A percentile compares a stretch with the other conserved stretches of the same genome.
phyloP scores from a whole-genome alignment of 2,113 vertebrate genomes.

The Lota lota region DNA sequence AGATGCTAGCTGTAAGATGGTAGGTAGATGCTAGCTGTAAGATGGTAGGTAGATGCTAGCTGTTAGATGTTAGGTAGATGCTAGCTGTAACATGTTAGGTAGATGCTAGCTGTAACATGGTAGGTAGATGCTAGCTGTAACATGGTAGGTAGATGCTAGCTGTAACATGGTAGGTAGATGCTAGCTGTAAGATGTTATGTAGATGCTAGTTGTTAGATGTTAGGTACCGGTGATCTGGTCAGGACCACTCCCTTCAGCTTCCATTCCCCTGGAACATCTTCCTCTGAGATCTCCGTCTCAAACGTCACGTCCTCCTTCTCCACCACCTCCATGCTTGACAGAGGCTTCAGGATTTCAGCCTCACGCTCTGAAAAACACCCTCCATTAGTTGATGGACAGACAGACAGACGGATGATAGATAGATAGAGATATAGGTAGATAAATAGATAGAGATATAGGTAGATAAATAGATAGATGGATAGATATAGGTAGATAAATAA shows the following conservation, averaged over 20 bases:
- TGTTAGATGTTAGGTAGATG: too few relatives aligned
- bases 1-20: slow-evolving; percentile 39
- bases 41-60: not conserved
- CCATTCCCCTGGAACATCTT: slow-evolving; percentile 91
- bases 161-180: slow-evolving; percentile 16
- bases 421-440: not conserved
- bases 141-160: slow-evolving; percentile 25
- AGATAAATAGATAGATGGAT: not conserved
- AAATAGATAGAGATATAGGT: not conserved
- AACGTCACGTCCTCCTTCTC: slow-evolving; percentile 93
- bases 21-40: not conserved
- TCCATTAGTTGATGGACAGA: not conserved
- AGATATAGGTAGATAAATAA: not conserved
- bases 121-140: too few relatives aligned
- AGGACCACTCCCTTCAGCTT: slow-evolving; percentile 92
- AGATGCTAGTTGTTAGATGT: slow-evolving; percentile 36
- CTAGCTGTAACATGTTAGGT: too few relatives aligned
- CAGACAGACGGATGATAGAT: not conserved
- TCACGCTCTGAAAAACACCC: slow-evolving; percentile 82
- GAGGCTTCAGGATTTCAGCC: slow-evolving; percentile 86
- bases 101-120: slow-evolving; percentile 35
- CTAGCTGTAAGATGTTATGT: too few relatives aligned
- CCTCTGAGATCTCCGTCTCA: slow-evolving; percentile 93
- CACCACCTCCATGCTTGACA: slow-evolving; percentile 86
- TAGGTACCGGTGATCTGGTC: slow-evolving; percentile 87